These are phyloP conservation scores for Mustelus asterias DNA, from an alignment of 2,113 vertebrate species.

Conservation along the genomic window DNA sequence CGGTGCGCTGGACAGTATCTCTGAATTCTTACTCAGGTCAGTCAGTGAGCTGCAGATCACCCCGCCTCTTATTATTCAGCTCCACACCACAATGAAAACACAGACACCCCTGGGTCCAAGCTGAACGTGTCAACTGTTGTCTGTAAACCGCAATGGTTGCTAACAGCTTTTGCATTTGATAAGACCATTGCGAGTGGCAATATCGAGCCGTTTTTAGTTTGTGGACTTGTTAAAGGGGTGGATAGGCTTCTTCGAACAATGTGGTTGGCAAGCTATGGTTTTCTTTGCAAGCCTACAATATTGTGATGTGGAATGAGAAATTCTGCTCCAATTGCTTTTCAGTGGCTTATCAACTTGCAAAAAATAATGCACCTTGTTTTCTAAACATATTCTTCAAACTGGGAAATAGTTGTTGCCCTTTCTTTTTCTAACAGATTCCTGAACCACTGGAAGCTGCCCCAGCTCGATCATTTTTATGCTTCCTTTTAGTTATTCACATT, in stretches of 20 bases:
- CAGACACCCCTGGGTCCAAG: neutral
- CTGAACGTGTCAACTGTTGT: neutral
- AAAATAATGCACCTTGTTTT: neutral
- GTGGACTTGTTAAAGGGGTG: neutral
- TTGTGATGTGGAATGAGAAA: neutral
- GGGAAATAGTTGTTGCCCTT: neutral
- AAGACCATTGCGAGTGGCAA: neutral
- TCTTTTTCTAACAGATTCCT: neutral
- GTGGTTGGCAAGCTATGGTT: neutral
- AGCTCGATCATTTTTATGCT: neutral
- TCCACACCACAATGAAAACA: neutral
- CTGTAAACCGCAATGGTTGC: neutral
- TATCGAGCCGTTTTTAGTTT: neutral
- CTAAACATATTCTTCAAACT: neutral
- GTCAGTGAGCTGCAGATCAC: neutral
- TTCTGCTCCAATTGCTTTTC: neutral
- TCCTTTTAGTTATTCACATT: neutral
- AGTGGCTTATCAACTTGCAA: neutral
- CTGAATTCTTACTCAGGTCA: slow-evolving; percentile 90
- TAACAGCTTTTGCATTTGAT: neutral
- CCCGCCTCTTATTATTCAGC: neutral
- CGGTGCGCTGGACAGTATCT: slow-evolving; percentile 82
- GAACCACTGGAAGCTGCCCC: neutral
- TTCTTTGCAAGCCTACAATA: neutral
- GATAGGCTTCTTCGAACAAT: neutral